phyloP scores from a whole-genome alignment of 2,113 vertebrate genomes.

The Murina feae region DNA sequence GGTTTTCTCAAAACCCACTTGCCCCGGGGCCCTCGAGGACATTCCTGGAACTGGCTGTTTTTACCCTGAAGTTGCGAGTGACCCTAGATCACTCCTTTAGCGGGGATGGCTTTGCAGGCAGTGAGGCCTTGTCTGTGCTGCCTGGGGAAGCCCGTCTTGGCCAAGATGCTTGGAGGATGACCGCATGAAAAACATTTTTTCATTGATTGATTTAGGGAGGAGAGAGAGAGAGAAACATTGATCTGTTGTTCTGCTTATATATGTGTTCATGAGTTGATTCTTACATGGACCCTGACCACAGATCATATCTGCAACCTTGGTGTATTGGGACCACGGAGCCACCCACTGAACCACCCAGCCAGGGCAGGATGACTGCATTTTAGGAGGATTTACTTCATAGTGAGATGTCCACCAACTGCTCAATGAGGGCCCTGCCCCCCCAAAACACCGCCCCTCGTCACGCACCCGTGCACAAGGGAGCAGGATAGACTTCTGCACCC shows the following conservation, averaged over 20 bases:
- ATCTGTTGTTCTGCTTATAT: background rate
- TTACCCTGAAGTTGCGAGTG: background rate
- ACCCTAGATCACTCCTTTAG: background rate
- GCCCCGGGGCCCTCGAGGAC: background rate
- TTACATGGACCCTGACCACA: background rate
- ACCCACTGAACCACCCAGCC: too few relatives aligned
- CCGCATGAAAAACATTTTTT: background rate
- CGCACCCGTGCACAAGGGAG: background rate
- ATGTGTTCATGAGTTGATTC: background rate
- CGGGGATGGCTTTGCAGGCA: background rate
- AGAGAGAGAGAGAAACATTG: background rate
- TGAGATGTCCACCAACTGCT: too few relatives aligned
- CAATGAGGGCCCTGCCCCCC: background rate
- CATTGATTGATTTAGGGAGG: background rate
- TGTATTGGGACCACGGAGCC: background rate
- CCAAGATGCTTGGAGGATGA: background rate
- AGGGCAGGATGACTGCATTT: background rate
- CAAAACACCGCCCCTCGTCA: background rate
- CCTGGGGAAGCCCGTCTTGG: background rate
- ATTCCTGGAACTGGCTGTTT: background rate
- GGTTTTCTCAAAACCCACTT: background rate
- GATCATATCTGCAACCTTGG: background rate
- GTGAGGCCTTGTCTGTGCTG: rapidly evolving
- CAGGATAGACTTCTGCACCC: background rate
- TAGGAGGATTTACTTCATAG: too few relatives aligned